Percentiles rank a stretch among this genome's conserved stretches.
phyloP scores from a whole-genome alignment of 2,113 vertebrate species.

The Azemiops feae region DNA sequence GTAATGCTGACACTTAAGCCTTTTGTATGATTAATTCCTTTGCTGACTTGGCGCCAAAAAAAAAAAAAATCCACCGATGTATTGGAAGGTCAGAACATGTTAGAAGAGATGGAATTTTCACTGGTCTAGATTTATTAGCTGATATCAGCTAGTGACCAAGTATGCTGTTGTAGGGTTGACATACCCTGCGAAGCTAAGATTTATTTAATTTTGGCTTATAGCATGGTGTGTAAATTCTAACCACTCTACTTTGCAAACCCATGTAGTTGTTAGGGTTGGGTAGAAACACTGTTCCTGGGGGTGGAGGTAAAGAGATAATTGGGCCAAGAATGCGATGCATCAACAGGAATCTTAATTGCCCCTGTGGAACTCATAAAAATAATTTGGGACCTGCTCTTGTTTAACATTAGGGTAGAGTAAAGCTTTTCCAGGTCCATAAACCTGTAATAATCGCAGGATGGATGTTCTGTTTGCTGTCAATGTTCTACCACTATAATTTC shows the following conservation, averaged over 20 bases:
- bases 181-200: not conserved
- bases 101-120: slow-evolving; percentile 31
- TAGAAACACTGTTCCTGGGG: not conserved
- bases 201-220: not conserved
- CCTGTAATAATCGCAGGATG: not conserved
- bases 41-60: slow-evolving; percentile 5
- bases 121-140: slow-evolving; percentile 16
- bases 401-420: accelerated
- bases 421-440: not conserved
- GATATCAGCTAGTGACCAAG: slow-evolving; percentile 19
- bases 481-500: not conserved
- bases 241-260: not conserved
- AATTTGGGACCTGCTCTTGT: not conserved
- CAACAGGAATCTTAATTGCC: slow-evolving; percentile 8
- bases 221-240: not conserved
- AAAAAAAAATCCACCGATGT: not conserved
- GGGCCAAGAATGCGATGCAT: not conserved
- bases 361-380: slow-evolving; percentile 9
- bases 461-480: not conserved
- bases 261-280: not conserved
- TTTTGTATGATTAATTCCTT: slow-evolving; percentile 35
- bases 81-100: slow-evolving; percentile 20
- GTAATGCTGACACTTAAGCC: not conserved
- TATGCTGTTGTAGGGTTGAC: not conserved
- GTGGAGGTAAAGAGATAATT: not conserved